Conservation (phyloP, 92 coral and sea anemone genomes). For the Phenganax subtilis region DNA sequence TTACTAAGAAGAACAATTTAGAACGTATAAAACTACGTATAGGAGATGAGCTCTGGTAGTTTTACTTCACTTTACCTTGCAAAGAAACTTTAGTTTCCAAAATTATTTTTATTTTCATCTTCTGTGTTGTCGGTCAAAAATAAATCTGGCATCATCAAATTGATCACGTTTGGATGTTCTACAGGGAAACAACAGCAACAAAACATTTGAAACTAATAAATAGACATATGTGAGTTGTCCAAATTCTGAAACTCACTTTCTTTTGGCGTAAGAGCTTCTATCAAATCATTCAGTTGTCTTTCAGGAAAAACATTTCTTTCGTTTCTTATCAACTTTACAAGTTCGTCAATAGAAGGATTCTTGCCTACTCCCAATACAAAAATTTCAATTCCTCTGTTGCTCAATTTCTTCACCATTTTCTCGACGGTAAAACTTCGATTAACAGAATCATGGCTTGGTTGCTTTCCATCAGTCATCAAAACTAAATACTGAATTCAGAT, state of each 20-base stretch:
- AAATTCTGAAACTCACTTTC: neutral
- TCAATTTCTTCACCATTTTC: neutral
- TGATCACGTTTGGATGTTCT: neutral
- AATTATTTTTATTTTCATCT: neutral
- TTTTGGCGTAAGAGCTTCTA: neutral
- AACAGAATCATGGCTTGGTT: neutral
- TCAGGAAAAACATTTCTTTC: slow-evolving; percentile 29
- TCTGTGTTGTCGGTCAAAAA: neutral
- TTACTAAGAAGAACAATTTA: no score
- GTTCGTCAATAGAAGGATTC: neutral
- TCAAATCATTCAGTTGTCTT: neutral
- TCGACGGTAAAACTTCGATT: neutral
- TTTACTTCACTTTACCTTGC: no score
- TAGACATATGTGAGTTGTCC: neutral
- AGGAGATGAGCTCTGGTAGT: no score
- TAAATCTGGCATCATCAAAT: neutral
- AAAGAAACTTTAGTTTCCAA: neutral
- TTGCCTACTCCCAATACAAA: slow-evolving; percentile 11
- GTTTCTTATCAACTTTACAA: neutral
- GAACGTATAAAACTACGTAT: no score
- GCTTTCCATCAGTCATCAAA: slow-evolving; percentile 25
- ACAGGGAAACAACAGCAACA: neutral
- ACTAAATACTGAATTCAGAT: slow-evolving; percentile 4
- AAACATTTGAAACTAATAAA: neutral
- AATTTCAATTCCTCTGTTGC: neutral